Evolutionary conservation across 2,797 vertebrate genomes (phyloP).

Genomic region (Enteromius radiatus): DNA sequence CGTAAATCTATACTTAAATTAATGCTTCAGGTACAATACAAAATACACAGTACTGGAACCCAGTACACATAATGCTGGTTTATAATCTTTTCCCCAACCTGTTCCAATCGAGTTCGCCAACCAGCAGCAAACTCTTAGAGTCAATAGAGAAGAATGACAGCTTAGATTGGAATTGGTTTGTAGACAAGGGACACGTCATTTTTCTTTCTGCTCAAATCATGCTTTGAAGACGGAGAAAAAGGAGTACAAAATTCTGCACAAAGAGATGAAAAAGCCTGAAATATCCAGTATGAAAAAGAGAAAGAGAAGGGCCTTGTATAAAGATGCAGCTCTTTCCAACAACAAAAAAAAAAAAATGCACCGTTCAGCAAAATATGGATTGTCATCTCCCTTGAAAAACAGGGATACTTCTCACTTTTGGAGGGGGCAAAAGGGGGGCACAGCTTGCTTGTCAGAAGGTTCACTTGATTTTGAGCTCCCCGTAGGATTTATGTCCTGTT

Average conservation of each 20-base stretch:
- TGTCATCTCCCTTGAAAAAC: constrained; percentile 73
- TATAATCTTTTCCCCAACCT: constrained; percentile 11
- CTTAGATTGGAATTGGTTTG: background rate
- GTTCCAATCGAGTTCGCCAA: constrained; percentile 78
- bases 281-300: constrained; percentile 71
- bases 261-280: constrained; percentile 72
- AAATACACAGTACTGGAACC: constrained; percentile 58
- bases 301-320: constrained; percentile 34
- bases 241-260: constrained; percentile 71
- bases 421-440: constrained; percentile 46
- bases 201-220: constrained; percentile 13
- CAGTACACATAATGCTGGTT: constrained; percentile 65
- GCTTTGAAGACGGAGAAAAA: constrained; percentile 34
- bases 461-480: constrained; percentile 42
- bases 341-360: constrained; percentile 36
- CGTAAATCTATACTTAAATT: constrained; percentile 63
- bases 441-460: constrained; percentile 58
- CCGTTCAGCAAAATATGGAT: constrained; percentile 65
- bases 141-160: constrained; percentile 50
- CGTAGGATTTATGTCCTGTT: constrained; percentile 80
- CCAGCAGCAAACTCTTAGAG: constrained; percentile 86
- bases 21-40: constrained; percentile 60
- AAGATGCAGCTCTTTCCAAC: constrained; percentile 45
- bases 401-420: constrained; percentile 69
- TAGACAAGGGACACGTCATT: background rate